These are phyloP conservation scores for Cherax destructor DNA, from an alignment of 1,140 invertebrate species.

Conservation along the genomic window DNA sequence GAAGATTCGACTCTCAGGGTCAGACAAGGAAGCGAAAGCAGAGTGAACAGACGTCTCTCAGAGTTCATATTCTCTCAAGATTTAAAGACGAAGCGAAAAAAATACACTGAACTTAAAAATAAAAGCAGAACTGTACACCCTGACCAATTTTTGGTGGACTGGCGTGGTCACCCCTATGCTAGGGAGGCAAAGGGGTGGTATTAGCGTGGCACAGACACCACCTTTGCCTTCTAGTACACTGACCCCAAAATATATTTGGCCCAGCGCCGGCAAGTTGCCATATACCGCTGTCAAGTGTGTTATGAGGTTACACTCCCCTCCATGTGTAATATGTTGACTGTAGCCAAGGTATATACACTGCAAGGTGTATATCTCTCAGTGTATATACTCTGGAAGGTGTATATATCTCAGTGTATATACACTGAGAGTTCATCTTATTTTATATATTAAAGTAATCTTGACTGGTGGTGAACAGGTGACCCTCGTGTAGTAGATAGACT, in stretches of 20 bases:
- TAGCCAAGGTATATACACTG: too few relatives aligned
- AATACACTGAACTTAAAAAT: constrained; percentile 41
- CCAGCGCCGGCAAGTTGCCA: constrained; percentile 6
- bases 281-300: background rate
- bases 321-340: background rate
- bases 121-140: constrained; percentile 62
- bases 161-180: background rate
- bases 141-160: constrained; percentile 58
- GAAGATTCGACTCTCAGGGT: constrained; percentile 22
- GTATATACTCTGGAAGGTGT: too few relatives aligned
- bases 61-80: constrained; percentile 23
- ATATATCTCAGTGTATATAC: too few relatives aligned
- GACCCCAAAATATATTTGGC: constrained; percentile 66
- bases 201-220: constrained; percentile 4
- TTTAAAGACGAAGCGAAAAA: background rate
- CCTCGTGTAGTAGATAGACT: too few relatives aligned
- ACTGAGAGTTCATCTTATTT: too few relatives aligned
- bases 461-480: too few relatives aligned
- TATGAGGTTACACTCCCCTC: background rate
- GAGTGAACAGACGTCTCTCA: constrained; percentile 25
- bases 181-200: constrained; percentile 17
- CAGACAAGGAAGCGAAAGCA: constrained; percentile 49
- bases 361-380: too few relatives aligned
- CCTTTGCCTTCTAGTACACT: constrained; percentile 65
- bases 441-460: too few relatives aligned